These are phyloP conservation scores for Hipposideros larvatus DNA, from an alignment of 2,797 vertebrate genomes.

Conservation along the genomic window DNA sequence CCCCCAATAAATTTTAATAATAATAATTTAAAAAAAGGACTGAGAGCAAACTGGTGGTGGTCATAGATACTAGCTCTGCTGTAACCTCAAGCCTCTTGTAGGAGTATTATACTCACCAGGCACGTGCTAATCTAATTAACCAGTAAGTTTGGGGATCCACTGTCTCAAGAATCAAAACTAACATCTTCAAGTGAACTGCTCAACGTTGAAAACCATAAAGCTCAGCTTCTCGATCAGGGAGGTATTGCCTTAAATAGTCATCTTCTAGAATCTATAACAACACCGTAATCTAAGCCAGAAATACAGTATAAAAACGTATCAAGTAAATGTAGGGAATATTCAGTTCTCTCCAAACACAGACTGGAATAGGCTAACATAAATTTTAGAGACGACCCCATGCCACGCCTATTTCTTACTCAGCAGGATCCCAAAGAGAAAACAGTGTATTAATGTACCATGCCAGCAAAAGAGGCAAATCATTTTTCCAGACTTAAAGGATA, in stretches of 20 bases:
- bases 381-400: neutral
- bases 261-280: neutral
- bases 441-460: neutral
- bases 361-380: neutral
- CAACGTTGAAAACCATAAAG: neutral
- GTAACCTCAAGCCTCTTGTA: neutral
- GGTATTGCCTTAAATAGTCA: neutral
- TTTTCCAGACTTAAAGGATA: neutral
- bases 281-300: neutral
- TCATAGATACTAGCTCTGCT: neutral
- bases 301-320: neutral
- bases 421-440: neutral
- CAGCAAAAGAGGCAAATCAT: neutral
- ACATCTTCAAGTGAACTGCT: neutral
- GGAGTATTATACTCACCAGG: neutral
- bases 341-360: neutral
- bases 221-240: neutral
- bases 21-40: no score
- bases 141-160: neutral
- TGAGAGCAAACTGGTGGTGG: neutral
- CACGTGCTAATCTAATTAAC: neutral
- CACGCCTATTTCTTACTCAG: neutral
- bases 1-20: no score
- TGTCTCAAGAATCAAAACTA: slow-evolving; percentile 23
- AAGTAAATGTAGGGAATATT: neutral